Percentiles rank a stretch among this genome's conserved stretches.
Conservation (phyloP, 2,113 vertebrate species). For the Xiphias gladius region DNA sequence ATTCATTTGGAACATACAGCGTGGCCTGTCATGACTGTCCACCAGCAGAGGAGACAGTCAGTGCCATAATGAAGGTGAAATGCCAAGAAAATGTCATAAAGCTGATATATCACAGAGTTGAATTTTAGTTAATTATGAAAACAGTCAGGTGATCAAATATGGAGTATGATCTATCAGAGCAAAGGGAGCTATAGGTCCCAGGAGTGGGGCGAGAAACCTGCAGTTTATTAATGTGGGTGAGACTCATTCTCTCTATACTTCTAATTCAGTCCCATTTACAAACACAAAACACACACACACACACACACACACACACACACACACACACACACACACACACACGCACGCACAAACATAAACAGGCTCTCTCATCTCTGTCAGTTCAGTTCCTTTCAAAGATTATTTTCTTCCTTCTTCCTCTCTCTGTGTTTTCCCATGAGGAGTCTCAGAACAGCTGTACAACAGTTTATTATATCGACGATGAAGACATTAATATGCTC, state of each 20-base stretch:
- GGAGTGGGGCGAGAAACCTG: constrained; percentile 29
- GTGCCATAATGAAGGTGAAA: constrained; percentile 54
- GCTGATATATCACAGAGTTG: constrained; percentile 45
- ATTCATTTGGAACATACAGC: background rate
- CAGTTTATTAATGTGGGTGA: constrained; percentile 62
- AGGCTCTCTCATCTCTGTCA: constrained; percentile 44
- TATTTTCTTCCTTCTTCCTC: constrained; percentile 33
- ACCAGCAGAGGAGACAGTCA: background rate
- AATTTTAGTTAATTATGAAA: constrained; percentile 63
- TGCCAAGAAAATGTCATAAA: constrained; percentile 64
- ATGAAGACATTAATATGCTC: constrained; percentile 58
- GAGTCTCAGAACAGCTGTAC: constrained; percentile 50
- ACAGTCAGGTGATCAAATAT: constrained; percentile 52
- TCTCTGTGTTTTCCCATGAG: constrained; percentile 29
- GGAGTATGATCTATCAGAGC: constrained; percentile 45
- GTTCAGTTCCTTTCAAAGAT: constrained; percentile 49
- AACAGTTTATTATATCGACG: constrained; percentile 53
- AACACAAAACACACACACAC: constrained; percentile 12
- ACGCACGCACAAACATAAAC: constrained; percentile 15
- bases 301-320: constrained; percentile 20
- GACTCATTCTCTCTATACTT: constrained; percentile 29
- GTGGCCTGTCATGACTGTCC: constrained; percentile 5
- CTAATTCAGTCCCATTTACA: constrained; percentile 60
- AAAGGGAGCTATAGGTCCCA: constrained; percentile 19
- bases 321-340: constrained; percentile 14